Conservation (phyloP, 2,113 vertebrate genomes). For the Onychostoma macrolepis region DNA sequence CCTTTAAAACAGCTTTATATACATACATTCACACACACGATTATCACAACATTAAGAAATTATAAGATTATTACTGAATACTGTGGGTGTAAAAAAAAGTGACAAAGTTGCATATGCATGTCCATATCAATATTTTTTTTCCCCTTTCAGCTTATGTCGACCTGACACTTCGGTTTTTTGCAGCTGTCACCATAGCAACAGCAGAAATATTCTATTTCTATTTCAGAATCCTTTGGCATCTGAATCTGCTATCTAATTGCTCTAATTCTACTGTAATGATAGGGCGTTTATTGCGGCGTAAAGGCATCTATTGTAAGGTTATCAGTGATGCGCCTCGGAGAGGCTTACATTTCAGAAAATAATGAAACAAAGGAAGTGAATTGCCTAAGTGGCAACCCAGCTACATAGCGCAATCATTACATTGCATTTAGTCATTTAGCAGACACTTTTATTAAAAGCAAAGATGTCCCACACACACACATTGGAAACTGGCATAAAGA, state of each 20-base stretch:
- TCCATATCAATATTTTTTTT: not conserved
- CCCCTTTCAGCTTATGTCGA: slow-evolving; percentile 40
- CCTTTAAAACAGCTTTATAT: not conserved
- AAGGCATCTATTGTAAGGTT: not conserved
- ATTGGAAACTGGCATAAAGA: not conserved
- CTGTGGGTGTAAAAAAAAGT: not conserved
- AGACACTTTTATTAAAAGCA: not conserved
- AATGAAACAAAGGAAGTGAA: not conserved
- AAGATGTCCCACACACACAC: not conserved
- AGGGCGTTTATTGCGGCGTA: not conserved
- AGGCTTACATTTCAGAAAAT: slow-evolving; percentile 1
- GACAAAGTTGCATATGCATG: not conserved
- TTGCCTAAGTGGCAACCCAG: not conserved
- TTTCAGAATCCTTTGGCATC: slow-evolving; percentile 11
- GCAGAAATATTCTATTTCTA: slow-evolving; percentile 6
- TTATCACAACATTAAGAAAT: not conserved
- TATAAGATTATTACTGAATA: not conserved
- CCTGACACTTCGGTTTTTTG: slow-evolving; percentile 54
- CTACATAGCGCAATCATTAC: not conserved
- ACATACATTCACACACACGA: not conserved
- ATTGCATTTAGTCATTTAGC: not conserved
- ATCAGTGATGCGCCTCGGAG: not conserved
- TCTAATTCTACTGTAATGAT: slow-evolving; percentile 6
- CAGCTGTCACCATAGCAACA: slow-evolving; percentile 60
- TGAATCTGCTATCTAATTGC: slow-evolving; percentile 17